Percentiles rank a stretch among this genome's conserved stretches.
These are phyloP conservation scores for Chaenodraco wilsoni DNA, from an alignment of 2,797 vertebrate species.

Conservation along the genomic window DNA sequence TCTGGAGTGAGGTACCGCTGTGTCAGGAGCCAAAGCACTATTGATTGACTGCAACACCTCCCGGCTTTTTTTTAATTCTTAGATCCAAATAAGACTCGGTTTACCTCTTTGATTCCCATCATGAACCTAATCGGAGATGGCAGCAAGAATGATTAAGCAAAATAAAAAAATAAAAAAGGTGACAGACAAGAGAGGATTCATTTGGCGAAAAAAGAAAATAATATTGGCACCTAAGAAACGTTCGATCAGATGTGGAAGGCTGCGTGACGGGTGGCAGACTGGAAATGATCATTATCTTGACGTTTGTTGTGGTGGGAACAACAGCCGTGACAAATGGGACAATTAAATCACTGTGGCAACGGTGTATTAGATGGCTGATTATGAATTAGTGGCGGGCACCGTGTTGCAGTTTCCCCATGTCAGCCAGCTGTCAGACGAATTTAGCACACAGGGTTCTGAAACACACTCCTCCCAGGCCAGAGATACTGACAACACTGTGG, in stretches of 20 bases:
- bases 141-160: constrained; percentile 28
- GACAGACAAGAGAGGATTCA: constrained; percentile 55
- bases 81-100: constrained; percentile 42
- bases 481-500: not conserved
- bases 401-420: constrained; percentile 69
- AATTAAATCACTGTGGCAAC: constrained; percentile 84
- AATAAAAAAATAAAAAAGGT: constrained; percentile 35
- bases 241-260: constrained; percentile 64
- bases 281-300: constrained; percentile 78
- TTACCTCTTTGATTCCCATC: constrained; percentile 50
- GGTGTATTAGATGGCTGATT: constrained; percentile 83
- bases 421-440: constrained; percentile 76
- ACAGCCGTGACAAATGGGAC: constrained; percentile 83
- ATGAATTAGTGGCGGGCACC: constrained; percentile 81
- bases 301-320: constrained; percentile 81
- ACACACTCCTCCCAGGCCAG: constrained; percentile 19
- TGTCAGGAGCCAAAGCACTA: constrained; percentile 49
- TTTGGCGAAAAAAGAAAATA: constrained; percentile 25
- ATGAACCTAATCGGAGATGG: constrained; percentile 29
- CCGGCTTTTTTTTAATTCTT: constrained; percentile 24
- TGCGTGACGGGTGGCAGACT: constrained; percentile 59
- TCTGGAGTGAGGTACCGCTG: constrained; percentile 50
- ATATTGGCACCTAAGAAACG: constrained; percentile 45
- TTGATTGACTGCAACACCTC: constrained; percentile 53
- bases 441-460: constrained; percentile 59